phyloP scores from a whole-genome alignment of 2,113 vertebrate genomes.

The Xiphias gladius region DNA sequence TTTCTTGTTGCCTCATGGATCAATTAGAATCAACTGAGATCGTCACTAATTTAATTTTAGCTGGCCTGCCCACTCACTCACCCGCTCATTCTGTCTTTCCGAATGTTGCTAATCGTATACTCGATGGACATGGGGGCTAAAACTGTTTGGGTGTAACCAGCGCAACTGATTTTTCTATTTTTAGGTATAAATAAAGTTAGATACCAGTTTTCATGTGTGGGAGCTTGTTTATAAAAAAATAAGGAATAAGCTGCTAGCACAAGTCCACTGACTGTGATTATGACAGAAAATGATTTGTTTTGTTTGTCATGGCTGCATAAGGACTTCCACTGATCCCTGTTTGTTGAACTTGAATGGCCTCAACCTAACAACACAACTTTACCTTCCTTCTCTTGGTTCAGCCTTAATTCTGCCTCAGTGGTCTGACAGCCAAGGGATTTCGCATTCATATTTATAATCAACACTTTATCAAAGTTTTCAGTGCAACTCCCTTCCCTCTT shows the following conservation, averaged over 20 bases:
- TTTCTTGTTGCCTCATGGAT: constrained; percentile 40
- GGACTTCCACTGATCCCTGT: constrained; percentile 29
- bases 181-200: constrained; percentile 63
- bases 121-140: constrained; percentile 23
- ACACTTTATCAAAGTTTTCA: constrained; percentile 38
- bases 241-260: constrained; percentile 16
- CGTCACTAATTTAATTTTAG: constrained; percentile 63
- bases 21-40: constrained; percentile 65
- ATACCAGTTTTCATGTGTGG: constrained; percentile 45
- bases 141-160: constrained; percentile 56
- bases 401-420: constrained; percentile 8
- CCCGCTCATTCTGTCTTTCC: constrained; percentile 43
- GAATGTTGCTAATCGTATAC: constrained; percentile 58
- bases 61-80: constrained; percentile 52
- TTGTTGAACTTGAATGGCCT: background rate
- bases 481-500: constrained; percentile 14
- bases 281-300: constrained; percentile 38
- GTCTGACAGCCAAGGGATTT: constrained; percentile 14
- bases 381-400: background rate
- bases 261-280: constrained; percentile 14
- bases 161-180: constrained; percentile 66
- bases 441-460: constrained; percentile 37
- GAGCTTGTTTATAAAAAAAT: constrained; percentile 39
- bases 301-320: constrained; percentile 33
- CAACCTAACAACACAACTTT: background rate